These are phyloP conservation scores for Catagonus wagneri DNA, from an alignment of 2,113 vertebrate genomes.

Conservation along the genomic window DNA sequence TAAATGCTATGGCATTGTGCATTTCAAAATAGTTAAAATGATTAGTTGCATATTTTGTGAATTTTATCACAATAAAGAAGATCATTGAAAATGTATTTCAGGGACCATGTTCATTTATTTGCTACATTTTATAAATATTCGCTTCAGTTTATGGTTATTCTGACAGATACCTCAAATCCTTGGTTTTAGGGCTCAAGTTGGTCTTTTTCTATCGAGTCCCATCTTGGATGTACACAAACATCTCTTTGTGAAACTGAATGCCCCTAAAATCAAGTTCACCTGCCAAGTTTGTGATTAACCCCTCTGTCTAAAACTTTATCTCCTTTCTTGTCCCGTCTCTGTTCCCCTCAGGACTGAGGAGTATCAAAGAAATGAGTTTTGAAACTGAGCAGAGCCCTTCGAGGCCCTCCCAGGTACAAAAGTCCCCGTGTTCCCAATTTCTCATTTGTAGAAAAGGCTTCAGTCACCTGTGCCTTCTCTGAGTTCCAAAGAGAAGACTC, in stretches of 20 bases:
- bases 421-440: too few species aligned
- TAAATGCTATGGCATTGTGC: background rate
- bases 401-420: too few species aligned
- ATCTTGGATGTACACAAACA: accelerated
- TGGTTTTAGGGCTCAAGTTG: background rate
- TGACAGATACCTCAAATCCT: background rate
- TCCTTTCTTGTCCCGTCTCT: too few species aligned
- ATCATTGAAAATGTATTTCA: background rate
- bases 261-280: too few species aligned
- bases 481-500: too few species aligned
- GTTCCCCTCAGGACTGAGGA: too few species aligned
- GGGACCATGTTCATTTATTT: background rate
- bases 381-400: too few species aligned
- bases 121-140: background rate
- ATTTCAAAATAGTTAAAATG: background rate
- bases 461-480: too few species aligned
- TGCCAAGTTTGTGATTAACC: too few species aligned
- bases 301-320: too few species aligned
- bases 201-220: background rate
- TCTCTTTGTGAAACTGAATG: accelerated
- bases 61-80: background rate
- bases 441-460: too few species aligned
- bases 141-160: background rate
- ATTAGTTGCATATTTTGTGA: background rate
- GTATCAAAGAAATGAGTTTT: too few species aligned